Base-by-base conservation (phyloP, 2,113 vertebrate species). In the Nycticorax nycticorax region DNA sequence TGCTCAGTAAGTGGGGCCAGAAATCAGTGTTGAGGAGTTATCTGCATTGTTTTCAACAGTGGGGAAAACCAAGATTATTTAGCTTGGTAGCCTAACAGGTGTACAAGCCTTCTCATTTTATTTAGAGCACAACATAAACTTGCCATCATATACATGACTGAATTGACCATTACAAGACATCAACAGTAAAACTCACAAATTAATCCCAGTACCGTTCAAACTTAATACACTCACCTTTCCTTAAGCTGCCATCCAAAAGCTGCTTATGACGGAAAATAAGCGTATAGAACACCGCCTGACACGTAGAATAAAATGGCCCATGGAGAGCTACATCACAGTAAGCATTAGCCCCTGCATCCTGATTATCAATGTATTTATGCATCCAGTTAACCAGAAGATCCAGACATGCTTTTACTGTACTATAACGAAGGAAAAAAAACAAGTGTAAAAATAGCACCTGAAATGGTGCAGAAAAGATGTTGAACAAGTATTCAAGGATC, bases 231-330 rank as follows among this genome's bases (percentile, higher is more conserved):
- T 93, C 68, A 99, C 99, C 99, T 98, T 99, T 99, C 93, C 98
- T 99, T 97, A 99, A 97, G 98, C 98, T 98, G 86, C 98, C 98
- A 94, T 99, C 99, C 92, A 99, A 63, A 81, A 99, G 98, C 80
- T 98, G 98, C 75, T 96, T 98, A 86, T 99, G 99, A 89, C 98
- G 98, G 97, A 99, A 99, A 93, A 99, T 95, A 27, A 99, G 96
- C 0, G 98, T 98, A 96, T 99, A 99, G 97, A 99, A 99, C 53
- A 98, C 98, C 1, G 99, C 98, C 98, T 99, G 99, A 94, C 99
- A 99, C 0, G 98, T 97, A 4, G 99, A 97, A 77, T 99, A 99
- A 97, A 99, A 99, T 0, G 99, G 98, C 8, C 99, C 99, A 0
- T 99, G 99, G n/a, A 99, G 97, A 72, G 97, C 97, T 77, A 99